Evolutionary conservation across 2,113 vertebrate species (phyloP).

Genomic region (Pteruthius melanotis): DNA sequence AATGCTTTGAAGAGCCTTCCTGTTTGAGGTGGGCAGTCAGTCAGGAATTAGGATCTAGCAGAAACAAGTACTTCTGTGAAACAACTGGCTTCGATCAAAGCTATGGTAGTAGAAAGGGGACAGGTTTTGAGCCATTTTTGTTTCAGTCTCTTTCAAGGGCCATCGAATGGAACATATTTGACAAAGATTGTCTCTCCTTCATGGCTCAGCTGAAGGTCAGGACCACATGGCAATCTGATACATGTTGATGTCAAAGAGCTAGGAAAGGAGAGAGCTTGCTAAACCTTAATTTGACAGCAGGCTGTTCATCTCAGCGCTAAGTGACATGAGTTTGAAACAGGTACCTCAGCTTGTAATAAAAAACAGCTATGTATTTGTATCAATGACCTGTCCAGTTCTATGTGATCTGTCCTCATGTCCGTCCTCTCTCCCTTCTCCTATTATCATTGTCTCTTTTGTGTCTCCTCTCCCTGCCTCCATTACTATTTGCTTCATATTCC

Average conservation of each 20-base stretch:
- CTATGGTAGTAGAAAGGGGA: not conserved
- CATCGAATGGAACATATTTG: rapidly evolving
- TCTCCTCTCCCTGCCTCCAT: not conserved
- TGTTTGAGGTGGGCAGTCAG: not conserved
- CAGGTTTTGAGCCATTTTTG: not conserved
- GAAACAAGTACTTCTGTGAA: not conserved
- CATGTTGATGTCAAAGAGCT: not conserved
- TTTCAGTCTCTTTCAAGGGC: not conserved
- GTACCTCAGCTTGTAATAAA: not conserved
- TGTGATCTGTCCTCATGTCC: not conserved
- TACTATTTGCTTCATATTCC: not conserved
- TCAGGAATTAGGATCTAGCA: not conserved
- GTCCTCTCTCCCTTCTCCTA: not conserved
- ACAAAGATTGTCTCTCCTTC: not conserved
- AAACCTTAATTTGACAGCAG: not conserved
- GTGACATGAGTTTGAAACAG: not conserved
- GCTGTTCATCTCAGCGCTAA: not conserved
- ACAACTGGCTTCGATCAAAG: not conserved
- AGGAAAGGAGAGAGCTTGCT: not conserved
- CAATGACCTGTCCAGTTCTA: not conserved
- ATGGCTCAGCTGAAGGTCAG: not conserved
- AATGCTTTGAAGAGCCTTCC: not conserved
- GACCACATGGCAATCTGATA: not conserved
- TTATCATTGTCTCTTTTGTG: not conserved
- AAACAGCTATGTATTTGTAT: not conserved